phyloP scores from a whole-genome alignment of 2,888 invertebrate genomes.

The Drosophila nr. fundita region DNA sequence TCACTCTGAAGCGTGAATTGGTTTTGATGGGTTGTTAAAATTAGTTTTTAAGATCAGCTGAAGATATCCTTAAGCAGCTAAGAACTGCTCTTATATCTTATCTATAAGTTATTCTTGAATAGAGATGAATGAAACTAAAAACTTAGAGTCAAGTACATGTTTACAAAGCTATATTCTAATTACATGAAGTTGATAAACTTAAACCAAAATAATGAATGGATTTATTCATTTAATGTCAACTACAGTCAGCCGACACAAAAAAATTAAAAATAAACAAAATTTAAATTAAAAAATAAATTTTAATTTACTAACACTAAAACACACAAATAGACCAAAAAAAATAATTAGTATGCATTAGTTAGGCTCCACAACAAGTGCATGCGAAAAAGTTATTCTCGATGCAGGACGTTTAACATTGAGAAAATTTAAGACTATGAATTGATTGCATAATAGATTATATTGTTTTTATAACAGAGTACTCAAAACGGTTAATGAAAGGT shows the following conservation, averaged over 20 bases:
- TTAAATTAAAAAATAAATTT: neutral
- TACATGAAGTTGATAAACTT: neutral
- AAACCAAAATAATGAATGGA: neutral
- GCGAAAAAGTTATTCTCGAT: too few species aligned
- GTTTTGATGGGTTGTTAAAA: neutral
- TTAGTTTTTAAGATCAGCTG: neutral
- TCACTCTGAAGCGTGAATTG: neutral
- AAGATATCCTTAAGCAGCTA: neutral
- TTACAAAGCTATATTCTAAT: neutral
- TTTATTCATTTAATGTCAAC: neutral
- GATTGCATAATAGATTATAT: too few species aligned
- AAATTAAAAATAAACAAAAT: neutral
- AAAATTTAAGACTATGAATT: neutral
- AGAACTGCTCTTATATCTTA: accelerated
- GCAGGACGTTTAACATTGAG: neutral
- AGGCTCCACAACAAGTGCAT: too few species aligned
- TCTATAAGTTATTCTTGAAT: neutral
- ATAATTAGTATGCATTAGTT: neutral
- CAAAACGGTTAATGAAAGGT: too few species aligned
- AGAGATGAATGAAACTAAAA: neutral
- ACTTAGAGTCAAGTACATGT: neutral
- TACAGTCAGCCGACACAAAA: neutral
- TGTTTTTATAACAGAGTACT: too few species aligned
- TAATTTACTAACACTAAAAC: neutral
- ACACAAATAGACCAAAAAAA: neutral